Base-by-base conservation (phyloP, 2,888 invertebrate genomes). In the Troglohyphantes excavatus region DNA sequence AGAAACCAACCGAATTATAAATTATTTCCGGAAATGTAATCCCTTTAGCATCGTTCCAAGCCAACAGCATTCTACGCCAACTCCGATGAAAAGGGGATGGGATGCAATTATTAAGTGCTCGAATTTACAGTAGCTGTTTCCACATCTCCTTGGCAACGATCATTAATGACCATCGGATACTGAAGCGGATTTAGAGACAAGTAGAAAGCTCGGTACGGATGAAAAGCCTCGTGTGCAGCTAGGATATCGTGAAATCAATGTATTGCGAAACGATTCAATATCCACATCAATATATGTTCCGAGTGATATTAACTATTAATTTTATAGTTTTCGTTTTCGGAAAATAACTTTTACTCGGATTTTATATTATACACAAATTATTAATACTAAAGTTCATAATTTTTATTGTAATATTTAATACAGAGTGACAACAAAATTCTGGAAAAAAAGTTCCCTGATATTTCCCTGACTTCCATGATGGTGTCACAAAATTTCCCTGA, bases 111-210 rank as follows among this genome's bases (percentile, higher is more conserved):
- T 26, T 39, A 79, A 79, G 79, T 67, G 43, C 23, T 65, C 46
- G n/a, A 67, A 79, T 67, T 39, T 67, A 67, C 65, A 79, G 23
- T 76, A 76, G 61, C 9, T 70, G 43, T 43, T 43, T 21, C 21
- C 11, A 13, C 13, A 23, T 13, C 9, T 23, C 23, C 26, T 27
- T 1, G 19, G 29, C 7, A 19, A 53, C 73, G 26, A 59, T 59
- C 53, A 27, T 26, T 79, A 79, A 67, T 43, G 65, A 23, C 39
- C 5, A 39, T 39, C 19, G 17, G n/a, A 65, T 23, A 23, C 68
- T 11, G n/a, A 0, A 3, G n/a, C 33, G 13, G 27, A 33, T 2
- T 33, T 33, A 17, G n/a, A 0, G 19, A 33, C 13, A 19, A 68
- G 33, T n/a, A 17, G 65, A 26, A 65, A 23, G 17, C 6, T 7